Evolutionary conservation across 2,797 vertebrate genomes (phyloP).

Genomic region (Myotis daubentonii): DNA sequence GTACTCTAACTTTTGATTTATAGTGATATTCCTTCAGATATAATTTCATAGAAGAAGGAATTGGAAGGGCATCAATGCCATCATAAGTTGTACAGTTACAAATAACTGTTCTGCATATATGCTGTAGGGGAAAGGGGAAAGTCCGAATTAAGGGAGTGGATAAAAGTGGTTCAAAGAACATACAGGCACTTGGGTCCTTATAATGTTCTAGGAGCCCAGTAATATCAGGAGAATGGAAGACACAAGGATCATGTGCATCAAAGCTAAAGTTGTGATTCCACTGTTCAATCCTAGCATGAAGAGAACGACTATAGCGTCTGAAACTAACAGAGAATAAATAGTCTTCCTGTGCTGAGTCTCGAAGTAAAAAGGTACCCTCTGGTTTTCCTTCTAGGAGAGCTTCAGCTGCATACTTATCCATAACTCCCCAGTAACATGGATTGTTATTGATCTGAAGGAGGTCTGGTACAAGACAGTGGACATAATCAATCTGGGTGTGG

Average conservation of each 20-base stretch:
- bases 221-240: constrained; percentile 96
- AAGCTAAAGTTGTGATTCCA: constrained; percentile 98
- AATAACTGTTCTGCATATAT: constrained; percentile 94
- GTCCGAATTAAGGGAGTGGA: constrained; percentile 93
- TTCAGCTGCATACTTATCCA: constrained; percentile 97
- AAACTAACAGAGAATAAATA: constrained; percentile 98
- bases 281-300: constrained; percentile 97
- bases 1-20: constrained; percentile 91
- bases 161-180: constrained; percentile 98
- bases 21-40: constrained; percentile 97
- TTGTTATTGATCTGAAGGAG: constrained; percentile 98
- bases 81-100: constrained; percentile 94
- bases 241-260: constrained; percentile 96
- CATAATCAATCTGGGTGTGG: constrained; percentile 91
- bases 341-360: constrained; percentile 97
- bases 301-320: constrained; percentile 96
- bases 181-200: constrained; percentile 95
- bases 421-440: constrained; percentile 96
- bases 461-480: constrained; percentile 96
- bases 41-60: constrained; percentile 93
- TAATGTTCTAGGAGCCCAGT: constrained; percentile 96
- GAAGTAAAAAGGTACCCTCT: constrained; percentile 95
- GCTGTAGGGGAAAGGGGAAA: constrained; percentile 97
- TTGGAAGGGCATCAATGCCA: constrained; percentile 91
- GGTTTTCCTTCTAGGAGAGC: constrained; percentile 96